phyloP scores from a whole-genome alignment of 37 sponge, comb jelly and placozoan species.

The Beroe ovata region DNA sequence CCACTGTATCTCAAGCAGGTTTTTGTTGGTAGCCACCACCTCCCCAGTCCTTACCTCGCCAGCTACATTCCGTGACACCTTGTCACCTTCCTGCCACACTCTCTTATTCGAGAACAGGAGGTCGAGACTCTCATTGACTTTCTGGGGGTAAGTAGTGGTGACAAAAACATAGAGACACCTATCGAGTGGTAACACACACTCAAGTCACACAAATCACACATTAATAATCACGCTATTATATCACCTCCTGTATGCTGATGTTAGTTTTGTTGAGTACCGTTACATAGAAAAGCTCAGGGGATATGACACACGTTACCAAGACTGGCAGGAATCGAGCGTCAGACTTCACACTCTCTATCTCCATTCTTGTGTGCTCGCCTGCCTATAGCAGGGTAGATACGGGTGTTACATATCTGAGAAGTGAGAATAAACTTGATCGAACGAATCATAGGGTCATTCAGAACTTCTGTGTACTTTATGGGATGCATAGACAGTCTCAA shows the following conservation, averaged over 20 bases:
- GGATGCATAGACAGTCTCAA: not conserved
- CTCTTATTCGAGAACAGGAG: constrained; percentile 22
- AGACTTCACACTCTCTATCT: not conserved
- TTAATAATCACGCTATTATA: too few relatives aligned
- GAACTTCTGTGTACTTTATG: too few relatives aligned
- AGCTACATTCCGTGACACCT: not conserved
- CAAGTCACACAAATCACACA: not conserved
- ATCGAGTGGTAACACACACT: not conserved
- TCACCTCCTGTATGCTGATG: too few relatives aligned
- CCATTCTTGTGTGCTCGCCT: not conserved
- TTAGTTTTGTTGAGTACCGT: constrained; percentile 14
- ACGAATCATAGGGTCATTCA: too few relatives aligned
- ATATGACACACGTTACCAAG: constrained; percentile 8
- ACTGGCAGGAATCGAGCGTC: not conserved
- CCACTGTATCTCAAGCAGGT: constrained; percentile 24
- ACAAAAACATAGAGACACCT: not conserved
- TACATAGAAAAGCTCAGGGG: constrained; percentile 47
- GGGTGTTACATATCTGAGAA: too few relatives aligned
- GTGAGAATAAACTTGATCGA: too few relatives aligned
- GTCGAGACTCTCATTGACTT: not conserved
- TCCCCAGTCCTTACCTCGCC: not conserved
- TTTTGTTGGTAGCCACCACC: constrained; percentile 1
- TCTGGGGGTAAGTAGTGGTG: constrained; percentile 19
- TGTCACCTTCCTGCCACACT: not conserved
- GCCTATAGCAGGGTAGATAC: not conserved